Conservation (phyloP, 35 echinoderm and acorn worm species). For the Diadema setosum region DNA sequence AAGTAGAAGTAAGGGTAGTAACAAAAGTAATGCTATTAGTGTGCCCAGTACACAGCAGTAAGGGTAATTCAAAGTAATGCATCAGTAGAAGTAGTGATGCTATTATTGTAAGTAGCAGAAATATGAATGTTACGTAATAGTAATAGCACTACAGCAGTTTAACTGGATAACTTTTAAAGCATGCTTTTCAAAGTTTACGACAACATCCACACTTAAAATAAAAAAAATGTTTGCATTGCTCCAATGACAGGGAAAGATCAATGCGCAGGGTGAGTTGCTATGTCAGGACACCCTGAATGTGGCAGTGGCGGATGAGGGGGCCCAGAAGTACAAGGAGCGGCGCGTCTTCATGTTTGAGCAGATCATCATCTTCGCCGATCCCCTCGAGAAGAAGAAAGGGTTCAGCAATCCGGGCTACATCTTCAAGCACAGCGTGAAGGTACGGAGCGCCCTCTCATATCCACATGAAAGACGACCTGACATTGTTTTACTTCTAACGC, state of each 20-base stretch:
- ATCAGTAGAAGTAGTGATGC: too few relatives aligned
- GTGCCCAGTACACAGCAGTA: too few relatives aligned
- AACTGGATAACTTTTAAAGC: too few relatives aligned
- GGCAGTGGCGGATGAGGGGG: constrained; percentile 38
- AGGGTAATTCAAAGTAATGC: too few relatives aligned
- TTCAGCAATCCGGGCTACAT: constrained; percentile 97
- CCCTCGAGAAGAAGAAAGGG: constrained; percentile 95
- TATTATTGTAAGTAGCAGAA: too few relatives aligned
- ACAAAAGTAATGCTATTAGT: too few relatives aligned
- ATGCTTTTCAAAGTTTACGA: too few relatives aligned
- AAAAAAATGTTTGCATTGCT: too few relatives aligned
- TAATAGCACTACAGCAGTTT: too few relatives aligned
- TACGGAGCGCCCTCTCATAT: not conserved
- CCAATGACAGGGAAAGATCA: constrained; percentile 86
- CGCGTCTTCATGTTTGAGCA: constrained; percentile 99
- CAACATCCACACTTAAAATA: too few relatives aligned
- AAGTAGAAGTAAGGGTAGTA: too few relatives aligned
- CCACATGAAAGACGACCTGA: constrained; percentile 64
- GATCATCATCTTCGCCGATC: constrained; percentile 96
- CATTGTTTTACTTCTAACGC: constrained; percentile 66
- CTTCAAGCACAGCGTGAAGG: constrained; percentile 95
- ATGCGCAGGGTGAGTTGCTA: constrained; percentile 87
- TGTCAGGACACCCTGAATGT: constrained; percentile 76
- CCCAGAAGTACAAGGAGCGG: constrained; percentile 84
- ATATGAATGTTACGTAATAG: too few relatives aligned